A percentile compares a stretch with the other conserved stretches of the same genome.
phyloP scores from a whole-genome alignment of 92 coral and sea anemone genomes.

The Micromussa lordhowensis region DNA sequence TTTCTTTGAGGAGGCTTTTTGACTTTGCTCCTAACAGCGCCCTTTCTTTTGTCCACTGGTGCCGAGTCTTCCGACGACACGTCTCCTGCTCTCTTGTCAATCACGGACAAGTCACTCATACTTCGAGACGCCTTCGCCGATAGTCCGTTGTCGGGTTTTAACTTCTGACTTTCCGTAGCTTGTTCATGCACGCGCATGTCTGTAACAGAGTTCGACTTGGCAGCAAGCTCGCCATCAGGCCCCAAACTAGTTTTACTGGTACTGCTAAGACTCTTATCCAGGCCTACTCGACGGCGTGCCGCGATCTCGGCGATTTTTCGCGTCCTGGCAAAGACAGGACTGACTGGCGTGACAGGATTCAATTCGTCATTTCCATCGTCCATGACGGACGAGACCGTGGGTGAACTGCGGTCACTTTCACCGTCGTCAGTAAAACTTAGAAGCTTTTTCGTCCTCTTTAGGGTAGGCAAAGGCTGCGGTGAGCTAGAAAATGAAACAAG shows the following conservation, averaged over 20 bases:
- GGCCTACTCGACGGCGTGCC: slow-evolving; percentile 75
- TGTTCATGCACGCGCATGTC: slow-evolving; percentile 65
- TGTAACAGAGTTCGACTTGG: slow-evolving; percentile 55
- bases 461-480: slow-evolving; percentile 67
- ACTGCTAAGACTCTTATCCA: slow-evolving; percentile 55
- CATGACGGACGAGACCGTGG: slow-evolving; percentile 34
- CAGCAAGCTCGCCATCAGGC: slow-evolving; percentile 59
- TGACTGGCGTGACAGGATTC: slow-evolving; percentile 33
- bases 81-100: slow-evolving; percentile 73
- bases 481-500: slow-evolving; percentile 37
- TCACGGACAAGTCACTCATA: slow-evolving; percentile 78
- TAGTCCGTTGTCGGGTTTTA: slow-evolving; percentile 15
- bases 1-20: slow-evolving; percentile 53
- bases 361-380: slow-evolving; percentile 39
- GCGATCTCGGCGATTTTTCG: slow-evolving; percentile 82
- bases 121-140: slow-evolving; percentile 79
- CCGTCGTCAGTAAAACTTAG: slow-evolving; percentile 37
- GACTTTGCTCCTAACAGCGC: slow-evolving; percentile 35
- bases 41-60: slow-evolving; percentile 53
- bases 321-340: slow-evolving; percentile 84
- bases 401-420: slow-evolving; percentile 43
- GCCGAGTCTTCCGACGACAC: slow-evolving; percentile 78
- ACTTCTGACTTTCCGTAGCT: slow-evolving; percentile 44
- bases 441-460: slow-evolving; percentile 50
- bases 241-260: slow-evolving; percentile 66